Base-by-base conservation (phyloP, 2,888 invertebrate species). In the Tachina fera region DNA sequence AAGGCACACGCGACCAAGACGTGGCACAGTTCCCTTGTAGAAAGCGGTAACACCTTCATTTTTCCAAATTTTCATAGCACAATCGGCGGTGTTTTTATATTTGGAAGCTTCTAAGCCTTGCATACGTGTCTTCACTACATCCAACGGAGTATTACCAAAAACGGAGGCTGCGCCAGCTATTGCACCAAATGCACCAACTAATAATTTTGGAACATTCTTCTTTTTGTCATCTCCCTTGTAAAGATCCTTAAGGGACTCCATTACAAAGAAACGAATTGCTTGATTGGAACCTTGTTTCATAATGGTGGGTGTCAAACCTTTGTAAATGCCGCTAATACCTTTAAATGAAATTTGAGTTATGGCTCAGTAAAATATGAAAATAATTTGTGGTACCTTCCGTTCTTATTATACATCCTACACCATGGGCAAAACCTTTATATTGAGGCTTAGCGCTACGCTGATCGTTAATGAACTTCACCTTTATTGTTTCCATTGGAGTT, bases 401-500 rank as follows among this genome's bases (percentile, higher is more conserved):
- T 90, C 94, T 96, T 39, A 98, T 94, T 89, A 99, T 99, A 83
- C 95, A 94, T 19, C 95, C 92, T 4, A 99, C 97, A 1, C 99
- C 99, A 91, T 99, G 99, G 89, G 96, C 95, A 93, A 99, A 99
- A 2, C 99, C 99, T 89, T 94, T 96, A 91, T 95, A 99, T 92
- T 96, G 94, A 4, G 99, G 99, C 90, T 97, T 97, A 65, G 96
- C 95, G 88, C 97, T 96, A 86, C 98, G 94, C 94, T 98, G 98
- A 93, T 99, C 99, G 92, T 99, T 98, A 90, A 99, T 99, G 92
- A 99, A 99, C 94, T 99, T 99, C 39, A 99, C 99, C 94, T 99
- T 99, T 74, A 99, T 95, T 0, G 99, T 99, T 93, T 99, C 99
- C 99, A 99, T 99, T 11, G 99, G 99, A 0, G 99, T 99, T 3